A percentile compares a stretch with the other conserved stretches of the same genome.
Conservation (phyloP, 2,797 vertebrate genomes). For the Malacoraja senta region DNA sequence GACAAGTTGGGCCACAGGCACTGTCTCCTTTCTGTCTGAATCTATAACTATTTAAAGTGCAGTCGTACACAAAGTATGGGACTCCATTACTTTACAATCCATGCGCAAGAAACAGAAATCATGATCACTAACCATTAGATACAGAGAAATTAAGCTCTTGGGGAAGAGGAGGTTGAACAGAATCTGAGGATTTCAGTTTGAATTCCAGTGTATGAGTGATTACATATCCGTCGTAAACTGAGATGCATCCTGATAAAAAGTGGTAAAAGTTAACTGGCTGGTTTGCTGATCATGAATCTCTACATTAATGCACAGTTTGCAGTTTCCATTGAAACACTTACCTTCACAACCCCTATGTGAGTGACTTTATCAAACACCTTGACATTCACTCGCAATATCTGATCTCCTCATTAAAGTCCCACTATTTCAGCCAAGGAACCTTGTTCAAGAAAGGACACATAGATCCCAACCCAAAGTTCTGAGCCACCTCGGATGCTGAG, state of each 20-base stretch:
- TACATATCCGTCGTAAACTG: neutral
- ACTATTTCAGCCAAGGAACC: constrained; percentile 88
- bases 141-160: neutral
- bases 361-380: constrained; percentile 79
- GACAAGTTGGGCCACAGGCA: no score
- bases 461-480: constrained; percentile 94
- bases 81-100: neutral
- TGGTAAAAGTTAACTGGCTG: neutral
- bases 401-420: constrained; percentile 83
- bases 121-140: neutral
- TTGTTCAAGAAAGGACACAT: constrained; percentile 90
- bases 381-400: constrained; percentile 91
- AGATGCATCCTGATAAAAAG: neutral
- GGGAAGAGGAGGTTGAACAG: neutral
- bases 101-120: neutral
- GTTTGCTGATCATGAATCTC: neutral
- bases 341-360: constrained; percentile 90
- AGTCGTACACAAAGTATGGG: neutral
- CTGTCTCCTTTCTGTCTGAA: no score
- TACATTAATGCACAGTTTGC: neutral
- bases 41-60: neutral
- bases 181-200: neutral
- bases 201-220: neutral
- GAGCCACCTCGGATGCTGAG: constrained; percentile 95
- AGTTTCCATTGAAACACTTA: constrained; percentile 47